Evolutionary conservation across 2,888 invertebrate species (phyloP).

Genomic region (Ceramica pisi): DNA sequence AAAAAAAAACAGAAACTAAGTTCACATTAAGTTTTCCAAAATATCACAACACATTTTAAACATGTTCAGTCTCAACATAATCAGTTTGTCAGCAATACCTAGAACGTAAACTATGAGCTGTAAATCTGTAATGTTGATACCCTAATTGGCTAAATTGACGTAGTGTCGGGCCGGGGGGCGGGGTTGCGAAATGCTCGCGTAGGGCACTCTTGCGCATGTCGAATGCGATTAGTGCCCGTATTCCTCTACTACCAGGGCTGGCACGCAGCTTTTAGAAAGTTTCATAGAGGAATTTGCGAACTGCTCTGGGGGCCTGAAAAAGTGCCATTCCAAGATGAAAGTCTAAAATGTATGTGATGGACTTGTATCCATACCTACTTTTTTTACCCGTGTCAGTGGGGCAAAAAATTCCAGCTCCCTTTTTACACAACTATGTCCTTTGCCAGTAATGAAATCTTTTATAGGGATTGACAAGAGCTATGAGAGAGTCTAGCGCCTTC

Average conservation of each 20-base stretch:
- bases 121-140: slow-evolving; percentile 20
- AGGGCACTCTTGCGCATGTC: slow-evolving; percentile 67
- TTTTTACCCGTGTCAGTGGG: too few relatives aligned
- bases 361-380: too few relatives aligned
- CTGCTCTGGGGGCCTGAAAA: too few relatives aligned
- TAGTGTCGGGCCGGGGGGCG: slow-evolving; percentile 44
- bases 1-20: too few relatives aligned
- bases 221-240: slow-evolving; percentile 65
- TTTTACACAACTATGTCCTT: too few relatives aligned
- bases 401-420: too few relatives aligned
- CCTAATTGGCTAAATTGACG: slow-evolving; percentile 46
- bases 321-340: background rate
- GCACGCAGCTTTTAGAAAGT: background rate
- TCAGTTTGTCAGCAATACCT: slow-evolving; percentile 10
- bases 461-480: too few relatives aligned
- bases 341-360: background rate
- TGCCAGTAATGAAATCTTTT: too few relatives aligned
- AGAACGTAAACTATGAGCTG: slow-evolving; percentile 10
- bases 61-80: too few relatives aligned
- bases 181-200: slow-evolving; percentile 55
- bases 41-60: background rate
- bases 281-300: background rate
- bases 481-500: too few relatives aligned
- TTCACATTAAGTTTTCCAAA: background rate
- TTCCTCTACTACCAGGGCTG: slow-evolving; percentile 53